Conservation (phyloP, 1,140 invertebrate species). For the Dysdera silvatica region DNA sequence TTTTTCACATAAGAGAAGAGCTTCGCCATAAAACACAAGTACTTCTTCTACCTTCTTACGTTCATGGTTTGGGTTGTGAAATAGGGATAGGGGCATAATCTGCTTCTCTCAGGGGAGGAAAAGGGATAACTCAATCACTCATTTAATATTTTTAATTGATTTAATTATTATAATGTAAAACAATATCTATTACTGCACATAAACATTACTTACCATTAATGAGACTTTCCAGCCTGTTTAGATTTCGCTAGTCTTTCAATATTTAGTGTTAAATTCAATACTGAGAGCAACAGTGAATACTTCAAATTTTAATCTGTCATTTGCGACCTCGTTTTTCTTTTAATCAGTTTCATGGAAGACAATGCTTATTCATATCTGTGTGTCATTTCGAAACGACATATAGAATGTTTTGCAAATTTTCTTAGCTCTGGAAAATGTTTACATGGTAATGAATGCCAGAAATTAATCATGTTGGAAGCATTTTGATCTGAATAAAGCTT, state of each 20-base stretch:
- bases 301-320: not conserved
- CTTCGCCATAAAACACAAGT: too few species aligned
- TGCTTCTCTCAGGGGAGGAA: too few species aligned
- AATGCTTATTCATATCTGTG: slow-evolving; percentile 3
- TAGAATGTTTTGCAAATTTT: not conserved
- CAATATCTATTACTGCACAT: too few species aligned
- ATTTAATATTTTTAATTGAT: too few species aligned
- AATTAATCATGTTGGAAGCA: not conserved
- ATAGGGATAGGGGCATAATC: too few species aligned
- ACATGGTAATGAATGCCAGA: not conserved
- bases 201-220: not conserved
- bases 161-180: too few species aligned
- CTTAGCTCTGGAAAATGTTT: not conserved
- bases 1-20: too few species aligned
- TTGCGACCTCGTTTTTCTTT: not conserved
- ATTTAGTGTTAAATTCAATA: not conserved
- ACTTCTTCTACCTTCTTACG: too few species aligned
- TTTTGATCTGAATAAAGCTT: not conserved
- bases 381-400: not conserved
- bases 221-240: not conserved
- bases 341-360: not conserved
- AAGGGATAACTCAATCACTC: too few species aligned
- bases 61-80: too few species aligned
- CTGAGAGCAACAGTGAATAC: not conserved
- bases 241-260: not conserved